These are phyloP conservation scores for Gephyroberyx darwinii DNA, from an alignment of 2,797 vertebrate species.

Conservation along the genomic window DNA sequence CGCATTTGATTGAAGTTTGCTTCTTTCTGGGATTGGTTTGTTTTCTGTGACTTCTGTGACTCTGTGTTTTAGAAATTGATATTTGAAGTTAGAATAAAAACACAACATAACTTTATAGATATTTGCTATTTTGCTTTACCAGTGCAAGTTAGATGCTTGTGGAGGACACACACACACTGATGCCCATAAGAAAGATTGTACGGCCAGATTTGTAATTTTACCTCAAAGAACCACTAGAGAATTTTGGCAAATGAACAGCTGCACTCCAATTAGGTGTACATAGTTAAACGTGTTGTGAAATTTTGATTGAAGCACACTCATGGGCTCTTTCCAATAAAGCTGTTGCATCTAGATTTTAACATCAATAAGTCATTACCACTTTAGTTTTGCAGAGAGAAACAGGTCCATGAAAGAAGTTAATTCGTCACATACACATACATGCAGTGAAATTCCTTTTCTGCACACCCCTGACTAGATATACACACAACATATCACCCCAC, in stretches of 20 bases:
- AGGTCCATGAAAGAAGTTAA: too few species aligned
- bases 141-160: not conserved
- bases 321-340: too few species aligned
- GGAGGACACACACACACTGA: not conserved
- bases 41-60: constrained; percentile 5
- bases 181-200: not conserved
- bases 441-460: too few species aligned
- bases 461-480: too few species aligned
- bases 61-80: not conserved
- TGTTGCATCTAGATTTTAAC: too few species aligned
- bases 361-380: not conserved
- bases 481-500: too few species aligned
- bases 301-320: not conserved
- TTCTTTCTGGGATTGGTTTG: not conserved
- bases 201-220: not conserved
- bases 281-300: not conserved
- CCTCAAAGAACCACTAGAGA: not conserved
- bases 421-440: too few species aligned
- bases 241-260: not conserved
- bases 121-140: not conserved
- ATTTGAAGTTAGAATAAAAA: too few species aligned
- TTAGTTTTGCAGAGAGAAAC: too few species aligned
- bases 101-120: too few species aligned
- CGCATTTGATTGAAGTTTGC: constrained; percentile 20
- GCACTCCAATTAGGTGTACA: not conserved